Conservation (phyloP, 2,113 vertebrate genomes). For the Ciconia maguari region DNA sequence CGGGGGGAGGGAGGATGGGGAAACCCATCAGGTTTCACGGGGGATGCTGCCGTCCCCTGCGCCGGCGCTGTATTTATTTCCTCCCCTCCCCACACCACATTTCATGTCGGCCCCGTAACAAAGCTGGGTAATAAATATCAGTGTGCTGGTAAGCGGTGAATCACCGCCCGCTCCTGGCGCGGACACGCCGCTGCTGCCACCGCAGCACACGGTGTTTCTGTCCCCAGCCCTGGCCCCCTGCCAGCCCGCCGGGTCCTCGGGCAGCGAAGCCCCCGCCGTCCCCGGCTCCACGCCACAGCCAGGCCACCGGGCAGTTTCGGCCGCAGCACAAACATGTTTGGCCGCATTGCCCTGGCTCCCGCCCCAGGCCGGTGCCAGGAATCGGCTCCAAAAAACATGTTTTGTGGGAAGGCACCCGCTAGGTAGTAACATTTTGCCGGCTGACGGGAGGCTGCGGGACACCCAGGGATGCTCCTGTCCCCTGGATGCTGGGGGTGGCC, state of each 20-base stretch:
- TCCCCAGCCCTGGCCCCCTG: not conserved
- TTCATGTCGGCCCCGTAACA: not conserved
- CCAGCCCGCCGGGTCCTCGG: not conserved
- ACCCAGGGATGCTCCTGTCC: not conserved
- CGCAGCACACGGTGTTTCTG: not conserved
- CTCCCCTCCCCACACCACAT: not conserved
- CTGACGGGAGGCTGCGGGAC: not conserved
- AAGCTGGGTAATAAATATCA: constrained; percentile 38
- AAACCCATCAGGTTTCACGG: not conserved
- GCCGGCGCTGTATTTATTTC: not conserved
- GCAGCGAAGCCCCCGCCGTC: not conserved
- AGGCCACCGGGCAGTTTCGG: not conserved
- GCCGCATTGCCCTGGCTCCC: not conserved
- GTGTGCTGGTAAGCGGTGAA: constrained; percentile 43
- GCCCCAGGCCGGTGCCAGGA: not conserved
- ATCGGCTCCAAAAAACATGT: not conserved
- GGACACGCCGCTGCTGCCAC: not conserved
- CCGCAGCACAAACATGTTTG: not conserved
- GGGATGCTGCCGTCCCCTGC: not conserved
- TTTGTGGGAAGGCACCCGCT: not conserved
- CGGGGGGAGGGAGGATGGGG: not conserved
- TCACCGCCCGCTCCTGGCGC: not conserved
- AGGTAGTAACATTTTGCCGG: not conserved
- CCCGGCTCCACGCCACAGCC: not conserved
- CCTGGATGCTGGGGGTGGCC: not conserved